Evolutionary conservation across 2,113 vertebrate genomes (phyloP).

Genomic region (Glaucomys volans): DNA sequence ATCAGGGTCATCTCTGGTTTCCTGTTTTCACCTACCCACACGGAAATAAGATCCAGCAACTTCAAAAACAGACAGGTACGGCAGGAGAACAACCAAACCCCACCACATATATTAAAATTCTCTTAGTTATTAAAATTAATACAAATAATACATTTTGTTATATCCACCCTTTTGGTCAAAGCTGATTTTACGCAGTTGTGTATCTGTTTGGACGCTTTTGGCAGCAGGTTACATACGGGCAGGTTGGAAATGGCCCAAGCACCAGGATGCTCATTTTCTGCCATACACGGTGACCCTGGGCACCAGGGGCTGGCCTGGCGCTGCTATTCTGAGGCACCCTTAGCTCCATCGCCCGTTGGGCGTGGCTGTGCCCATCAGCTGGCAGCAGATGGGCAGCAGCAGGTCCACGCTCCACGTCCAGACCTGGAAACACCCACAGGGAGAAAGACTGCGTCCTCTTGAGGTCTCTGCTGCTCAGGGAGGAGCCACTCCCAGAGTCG

Average conservation of each 20-base stretch:
- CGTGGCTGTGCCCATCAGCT: background rate
- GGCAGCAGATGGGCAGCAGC: background rate
- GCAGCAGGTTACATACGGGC: background rate
- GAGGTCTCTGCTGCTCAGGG: background rate
- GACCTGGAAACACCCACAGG: too few relatives aligned
- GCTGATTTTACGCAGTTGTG: background rate
- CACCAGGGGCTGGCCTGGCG: too few relatives aligned
- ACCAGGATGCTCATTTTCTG: background rate
- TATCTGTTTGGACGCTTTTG: background rate
- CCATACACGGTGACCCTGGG: background rate
- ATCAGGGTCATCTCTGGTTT: background rate
- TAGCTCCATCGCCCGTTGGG: background rate
- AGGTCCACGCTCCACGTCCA: background rate
- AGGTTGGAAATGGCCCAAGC: background rate
- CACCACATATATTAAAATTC: background rate
- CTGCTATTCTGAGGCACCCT: background rate
- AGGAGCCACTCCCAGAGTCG: background rate
- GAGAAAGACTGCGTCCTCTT: background rate
- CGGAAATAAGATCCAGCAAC: too few relatives aligned
- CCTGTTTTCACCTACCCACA: background rate
- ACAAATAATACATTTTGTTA: background rate
- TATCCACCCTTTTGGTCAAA: background rate
- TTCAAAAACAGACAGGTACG: too few relatives aligned
- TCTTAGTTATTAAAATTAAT: background rate
- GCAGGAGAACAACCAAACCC: background rate